Conservation (phyloP, 2,113 vertebrate species). For the Aix galericulata region DNA sequence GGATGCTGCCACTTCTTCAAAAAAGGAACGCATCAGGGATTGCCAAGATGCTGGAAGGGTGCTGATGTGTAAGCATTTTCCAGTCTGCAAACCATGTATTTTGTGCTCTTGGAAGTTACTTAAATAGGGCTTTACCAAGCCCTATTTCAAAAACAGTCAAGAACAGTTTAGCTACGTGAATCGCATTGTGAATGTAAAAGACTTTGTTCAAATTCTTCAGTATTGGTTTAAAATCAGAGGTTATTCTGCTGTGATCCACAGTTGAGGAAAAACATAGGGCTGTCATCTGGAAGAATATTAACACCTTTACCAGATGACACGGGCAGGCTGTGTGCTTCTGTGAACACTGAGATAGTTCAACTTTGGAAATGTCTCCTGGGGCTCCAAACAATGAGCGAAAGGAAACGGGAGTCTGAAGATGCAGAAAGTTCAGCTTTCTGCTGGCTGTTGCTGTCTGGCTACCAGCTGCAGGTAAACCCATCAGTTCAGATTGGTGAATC, state of each 20-base stretch:
- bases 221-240: constrained; percentile 43
- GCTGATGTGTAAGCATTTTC: not conserved
- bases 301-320: constrained; percentile 61
- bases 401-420: constrained; percentile 43
- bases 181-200: not conserved
- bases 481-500: constrained; percentile 25
- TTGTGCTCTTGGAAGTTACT: constrained; percentile 15
- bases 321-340: not conserved
- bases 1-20: not conserved
- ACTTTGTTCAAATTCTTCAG: not conserved
- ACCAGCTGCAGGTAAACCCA: constrained; percentile 63
- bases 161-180: not conserved
- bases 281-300: constrained; percentile 50
- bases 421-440: constrained; percentile 32
- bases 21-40: not conserved
- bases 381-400: constrained; percentile 19
- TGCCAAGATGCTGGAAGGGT: not conserved
- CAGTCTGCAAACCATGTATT: not conserved
- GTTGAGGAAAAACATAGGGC: not conserved
- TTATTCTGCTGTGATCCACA: not conserved
- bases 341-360: constrained; percentile 1
- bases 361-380: constrained; percentile 39
- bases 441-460: constrained; percentile 19
- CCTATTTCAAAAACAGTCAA: not conserved
- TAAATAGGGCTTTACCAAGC: not conserved